Conservation (phyloP, 2,888 invertebrate species). For the Synanthedon vespiformis region DNA sequence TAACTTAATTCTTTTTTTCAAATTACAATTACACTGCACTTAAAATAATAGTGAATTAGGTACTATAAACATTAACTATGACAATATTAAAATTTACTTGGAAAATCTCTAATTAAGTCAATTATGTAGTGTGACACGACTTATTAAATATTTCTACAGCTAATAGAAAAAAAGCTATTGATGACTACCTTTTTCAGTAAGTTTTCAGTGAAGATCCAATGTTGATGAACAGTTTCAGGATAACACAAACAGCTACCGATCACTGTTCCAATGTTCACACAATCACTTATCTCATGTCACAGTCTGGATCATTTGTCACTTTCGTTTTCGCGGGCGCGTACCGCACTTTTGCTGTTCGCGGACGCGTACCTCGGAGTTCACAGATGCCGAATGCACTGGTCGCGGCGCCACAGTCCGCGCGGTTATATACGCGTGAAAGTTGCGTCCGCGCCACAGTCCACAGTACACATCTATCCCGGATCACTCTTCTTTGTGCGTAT, state of each 20-base stretch:
- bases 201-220: constrained; percentile 22
- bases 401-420: constrained; percentile 40
- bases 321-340: constrained; percentile 45
- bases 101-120: no score
- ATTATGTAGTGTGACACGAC: no score
- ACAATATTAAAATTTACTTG: no score
- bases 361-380: constrained; percentile 32
- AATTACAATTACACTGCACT: no score
- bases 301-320: constrained; percentile 46
- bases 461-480: constrained; percentile 51
- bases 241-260: constrained; percentile 59
- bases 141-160: no score
- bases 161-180: not conserved
- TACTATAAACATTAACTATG: no score
- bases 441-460: constrained; percentile 33
- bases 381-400: constrained; percentile 47
- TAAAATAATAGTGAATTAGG: no score
- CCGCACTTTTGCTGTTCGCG: constrained; percentile 10
- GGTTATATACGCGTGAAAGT: constrained; percentile 69
- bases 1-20: no score
- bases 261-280: constrained; percentile 63
- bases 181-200: constrained; percentile 51
- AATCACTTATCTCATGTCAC: constrained; percentile 45
- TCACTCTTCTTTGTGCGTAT: constrained; percentile 27
- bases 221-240: constrained; percentile 49